phyloP scores from a whole-genome alignment of 2,113 vertebrate genomes.

The Melanocharis versteri region DNA sequence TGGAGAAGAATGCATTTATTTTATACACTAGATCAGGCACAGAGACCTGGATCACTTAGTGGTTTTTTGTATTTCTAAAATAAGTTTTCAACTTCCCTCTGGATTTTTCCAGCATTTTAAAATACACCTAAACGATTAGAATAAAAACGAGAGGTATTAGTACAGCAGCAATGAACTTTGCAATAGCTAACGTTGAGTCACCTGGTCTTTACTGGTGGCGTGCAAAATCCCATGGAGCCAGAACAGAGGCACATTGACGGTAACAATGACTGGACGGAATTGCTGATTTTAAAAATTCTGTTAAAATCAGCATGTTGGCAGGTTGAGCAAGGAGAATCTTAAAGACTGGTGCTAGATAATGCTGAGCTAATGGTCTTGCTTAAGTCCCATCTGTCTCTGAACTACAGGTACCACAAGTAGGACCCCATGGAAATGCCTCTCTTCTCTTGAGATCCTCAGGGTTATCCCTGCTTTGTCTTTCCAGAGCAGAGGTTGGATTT shows the following conservation, averaged over 20 bases:
- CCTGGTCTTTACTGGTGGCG: not conserved
- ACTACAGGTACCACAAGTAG: not conserved
- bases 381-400: not conserved
- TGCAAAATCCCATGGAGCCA: not conserved
- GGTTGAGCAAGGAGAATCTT: not conserved
- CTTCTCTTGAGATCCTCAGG: not conserved
- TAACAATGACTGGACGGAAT: not conserved
- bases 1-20: not conserved
- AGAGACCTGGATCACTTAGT: not conserved
- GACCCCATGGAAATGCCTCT: not conserved
- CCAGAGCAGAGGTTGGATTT: not conserved
- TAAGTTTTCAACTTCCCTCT: not conserved
- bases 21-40: not conserved
- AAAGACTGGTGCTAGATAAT: not conserved
- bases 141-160: not conserved
- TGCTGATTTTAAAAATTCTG: not conserved
- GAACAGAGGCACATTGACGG: not conserved
- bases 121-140: not conserved
- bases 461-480: not conserved
- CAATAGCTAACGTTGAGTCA: rapidly evolving
- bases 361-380: not conserved
- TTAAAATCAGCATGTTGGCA: not conserved
- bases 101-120: not conserved
- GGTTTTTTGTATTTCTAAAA: constrained; percentile 22
- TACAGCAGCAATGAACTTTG: not conserved